These are phyloP conservation scores for Rhynchotus rufescens DNA, from an alignment of 2,797 vertebrate species.

Conservation along the genomic window DNA sequence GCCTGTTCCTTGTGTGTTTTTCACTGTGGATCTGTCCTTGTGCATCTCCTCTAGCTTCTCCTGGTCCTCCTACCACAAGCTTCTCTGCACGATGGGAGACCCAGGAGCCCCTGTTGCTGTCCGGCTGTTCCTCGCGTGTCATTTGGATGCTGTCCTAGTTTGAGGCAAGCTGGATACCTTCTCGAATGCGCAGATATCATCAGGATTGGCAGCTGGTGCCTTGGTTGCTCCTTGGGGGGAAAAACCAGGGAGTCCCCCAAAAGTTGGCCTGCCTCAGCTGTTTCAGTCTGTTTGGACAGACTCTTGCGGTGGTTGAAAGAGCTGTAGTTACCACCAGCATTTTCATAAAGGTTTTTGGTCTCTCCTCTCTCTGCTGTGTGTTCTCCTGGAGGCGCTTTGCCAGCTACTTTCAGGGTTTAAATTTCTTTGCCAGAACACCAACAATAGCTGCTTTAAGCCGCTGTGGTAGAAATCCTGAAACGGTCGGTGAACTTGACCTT, in stretches of 20 bases:
- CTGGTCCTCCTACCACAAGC: conserved; percentile 7
- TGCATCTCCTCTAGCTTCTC: conserved; percentile 25
- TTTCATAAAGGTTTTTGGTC: background rate
- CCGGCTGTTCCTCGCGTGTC: background rate
- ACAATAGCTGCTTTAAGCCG: background rate
- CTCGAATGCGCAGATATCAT: background rate
- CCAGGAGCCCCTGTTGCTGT: accelerated
- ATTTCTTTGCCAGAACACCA: background rate
- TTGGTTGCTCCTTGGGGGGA: background rate
- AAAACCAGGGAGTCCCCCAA: background rate
- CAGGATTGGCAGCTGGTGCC: background rate
- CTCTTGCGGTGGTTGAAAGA: background rate
- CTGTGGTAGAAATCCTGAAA: background rate
- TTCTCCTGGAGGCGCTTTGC: background rate
- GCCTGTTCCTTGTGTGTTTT: background rate
- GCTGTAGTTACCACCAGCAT: background rate
- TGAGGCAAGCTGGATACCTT: background rate
- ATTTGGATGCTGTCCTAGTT: background rate
- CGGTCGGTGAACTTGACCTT: background rate
- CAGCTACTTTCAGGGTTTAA: background rate
- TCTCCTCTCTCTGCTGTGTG: background rate
- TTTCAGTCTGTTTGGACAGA: conserved; percentile 10
- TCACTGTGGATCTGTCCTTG: background rate
- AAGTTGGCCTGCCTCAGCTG: background rate
- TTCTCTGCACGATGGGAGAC: background rate